Conservation (phyloP, 2,888 invertebrate species). For the Diploptera punctata region DNA sequence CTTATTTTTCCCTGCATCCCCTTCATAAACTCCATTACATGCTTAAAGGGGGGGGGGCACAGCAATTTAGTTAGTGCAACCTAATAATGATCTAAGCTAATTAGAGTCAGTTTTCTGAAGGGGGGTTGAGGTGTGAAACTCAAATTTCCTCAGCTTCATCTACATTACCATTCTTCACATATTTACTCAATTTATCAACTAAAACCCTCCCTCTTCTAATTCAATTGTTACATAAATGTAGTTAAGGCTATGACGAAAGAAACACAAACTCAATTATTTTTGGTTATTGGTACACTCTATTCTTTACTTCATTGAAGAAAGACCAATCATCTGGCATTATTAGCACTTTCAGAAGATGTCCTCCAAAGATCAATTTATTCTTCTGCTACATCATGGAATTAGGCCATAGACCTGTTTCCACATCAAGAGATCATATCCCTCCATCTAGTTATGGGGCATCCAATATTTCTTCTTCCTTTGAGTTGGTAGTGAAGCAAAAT, state of each 20-base stretch:
- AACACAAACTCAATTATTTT: neutral
- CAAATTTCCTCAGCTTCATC: slow-evolving; percentile 10
- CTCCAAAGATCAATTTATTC: too few relatives aligned
- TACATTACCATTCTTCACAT: neutral
- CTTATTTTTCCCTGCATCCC: slow-evolving; percentile 17
- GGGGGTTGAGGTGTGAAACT: slow-evolving; percentile 4
- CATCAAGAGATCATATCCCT: too few relatives aligned
- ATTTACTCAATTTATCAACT: slow-evolving; percentile 15
- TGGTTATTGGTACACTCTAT: too few relatives aligned
- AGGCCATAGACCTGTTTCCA: too few relatives aligned
- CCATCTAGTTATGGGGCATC: too few relatives aligned
- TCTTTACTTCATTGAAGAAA: too few relatives aligned
- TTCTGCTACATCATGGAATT: too few relatives aligned
- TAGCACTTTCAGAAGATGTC: too few relatives aligned
- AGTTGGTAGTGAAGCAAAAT: too few relatives aligned
- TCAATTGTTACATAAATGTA: slow-evolving; percentile 16
- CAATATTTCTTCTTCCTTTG: too few relatives aligned
- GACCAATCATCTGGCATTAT: too few relatives aligned
- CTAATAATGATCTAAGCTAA: slow-evolving; percentile 43
- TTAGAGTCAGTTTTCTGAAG: neutral
- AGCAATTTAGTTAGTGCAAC: slow-evolving; percentile 41
- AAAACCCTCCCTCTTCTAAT: neutral
- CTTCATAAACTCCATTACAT: slow-evolving; percentile 19
- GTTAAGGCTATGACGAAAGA: neutral
- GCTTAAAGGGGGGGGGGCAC: slow-evolving; percentile 19